These are phyloP conservation scores for Lepidonotus clava DNA, from an alignment of 2,888 invertebrate species.

Conservation along the genomic window DNA sequence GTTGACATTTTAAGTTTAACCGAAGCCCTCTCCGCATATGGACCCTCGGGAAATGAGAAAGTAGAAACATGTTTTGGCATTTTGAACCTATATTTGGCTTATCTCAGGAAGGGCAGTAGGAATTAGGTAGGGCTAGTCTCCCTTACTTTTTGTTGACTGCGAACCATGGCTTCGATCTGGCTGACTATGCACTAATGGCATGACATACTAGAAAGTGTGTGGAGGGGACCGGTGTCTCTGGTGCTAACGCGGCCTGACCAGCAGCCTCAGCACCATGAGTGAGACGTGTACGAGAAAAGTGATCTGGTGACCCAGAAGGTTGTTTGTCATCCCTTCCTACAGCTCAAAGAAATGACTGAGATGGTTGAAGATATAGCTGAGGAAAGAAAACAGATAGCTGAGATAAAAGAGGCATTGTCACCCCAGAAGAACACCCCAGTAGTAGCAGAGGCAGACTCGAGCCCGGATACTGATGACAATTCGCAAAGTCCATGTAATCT, in stretches of 20 bases:
- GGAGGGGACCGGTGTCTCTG: not conserved
- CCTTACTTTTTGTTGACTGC: too few species aligned
- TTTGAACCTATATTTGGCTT: too few species aligned
- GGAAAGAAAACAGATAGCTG: constrained; percentile 76
- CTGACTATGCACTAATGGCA: not conserved
- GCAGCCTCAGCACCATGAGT: not conserved
- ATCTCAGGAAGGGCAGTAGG: too few species aligned
- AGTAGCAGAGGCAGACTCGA: not conserved
- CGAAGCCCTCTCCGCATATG: too few species aligned
- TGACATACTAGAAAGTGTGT: not conserved
- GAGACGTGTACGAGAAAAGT: too few species aligned
- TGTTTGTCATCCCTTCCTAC: constrained; percentile 51
- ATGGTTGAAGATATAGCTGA: constrained; percentile 78
- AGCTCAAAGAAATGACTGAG: constrained; percentile 77
- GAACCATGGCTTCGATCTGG: too few species aligned
- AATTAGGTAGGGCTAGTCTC: too few species aligned
- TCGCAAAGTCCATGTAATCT: not conserved
- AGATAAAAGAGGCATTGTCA: constrained; percentile 37
- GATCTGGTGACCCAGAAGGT: constrained; percentile 24
- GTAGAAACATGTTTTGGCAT: too few species aligned
- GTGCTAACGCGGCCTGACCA: not conserved
- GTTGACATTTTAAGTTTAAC: too few species aligned
- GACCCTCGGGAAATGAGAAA: too few species aligned
- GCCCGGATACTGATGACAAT: not conserved
- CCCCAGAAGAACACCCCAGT: constrained; percentile 35